phyloP scores from a whole-genome alignment of 2,797 vertebrate genomes.

The Lagothrix lagotricha region DNA sequence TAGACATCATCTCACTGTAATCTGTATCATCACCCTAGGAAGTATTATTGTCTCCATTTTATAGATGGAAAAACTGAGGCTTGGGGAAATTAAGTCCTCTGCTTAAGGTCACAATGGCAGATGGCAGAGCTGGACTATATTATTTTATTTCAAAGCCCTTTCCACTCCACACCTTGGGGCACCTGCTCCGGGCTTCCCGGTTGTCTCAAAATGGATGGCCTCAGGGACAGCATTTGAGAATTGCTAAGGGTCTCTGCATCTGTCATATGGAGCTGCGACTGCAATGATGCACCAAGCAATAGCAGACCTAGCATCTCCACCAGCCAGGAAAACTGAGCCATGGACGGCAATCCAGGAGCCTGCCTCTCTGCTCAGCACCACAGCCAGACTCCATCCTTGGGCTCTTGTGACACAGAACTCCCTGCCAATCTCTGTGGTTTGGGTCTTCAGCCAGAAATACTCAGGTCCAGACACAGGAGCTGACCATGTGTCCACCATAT shows the following conservation, averaged over 20 bases:
- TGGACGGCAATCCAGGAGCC: background rate
- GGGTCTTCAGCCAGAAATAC: background rate
- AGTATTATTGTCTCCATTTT: background rate
- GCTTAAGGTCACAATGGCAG: background rate
- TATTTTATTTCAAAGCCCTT: background rate
- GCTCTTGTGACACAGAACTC: background rate
- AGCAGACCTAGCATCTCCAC: background rate
- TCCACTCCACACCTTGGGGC: background rate
- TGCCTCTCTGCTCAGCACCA: background rate
- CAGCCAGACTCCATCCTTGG: background rate
- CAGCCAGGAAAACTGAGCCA: background rate
- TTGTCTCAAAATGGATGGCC: background rate
- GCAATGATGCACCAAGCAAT: background rate
- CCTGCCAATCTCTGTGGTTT: background rate
- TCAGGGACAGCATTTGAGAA: background rate
- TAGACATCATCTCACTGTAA: background rate
- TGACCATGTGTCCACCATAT: background rate
- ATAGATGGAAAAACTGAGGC: conserved; percentile 3
- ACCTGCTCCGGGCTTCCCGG: background rate
- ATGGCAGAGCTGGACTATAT: background rate
- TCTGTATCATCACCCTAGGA: background rate
- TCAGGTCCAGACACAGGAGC: background rate
- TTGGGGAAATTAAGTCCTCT: background rate
- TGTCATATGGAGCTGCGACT: background rate
- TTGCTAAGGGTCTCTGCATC: background rate